These are phyloP conservation scores for Linyphia triangularis DNA, from an alignment of 2,888 invertebrate species.

Conservation along the genomic window DNA sequence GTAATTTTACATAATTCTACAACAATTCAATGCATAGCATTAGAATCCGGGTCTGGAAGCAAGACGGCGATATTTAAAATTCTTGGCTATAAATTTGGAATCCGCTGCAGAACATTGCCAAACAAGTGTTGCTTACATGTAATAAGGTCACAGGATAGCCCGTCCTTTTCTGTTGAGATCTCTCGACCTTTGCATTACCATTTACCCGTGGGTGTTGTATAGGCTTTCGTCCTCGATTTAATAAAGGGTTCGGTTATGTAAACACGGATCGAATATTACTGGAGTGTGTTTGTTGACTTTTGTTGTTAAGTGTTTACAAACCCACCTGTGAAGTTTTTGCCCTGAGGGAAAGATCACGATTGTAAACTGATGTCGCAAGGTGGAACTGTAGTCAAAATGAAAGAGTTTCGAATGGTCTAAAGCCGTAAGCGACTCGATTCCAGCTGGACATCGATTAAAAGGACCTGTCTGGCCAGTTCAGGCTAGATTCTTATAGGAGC, in stretches of 20 bases:
- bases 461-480: no score
- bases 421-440: no score
- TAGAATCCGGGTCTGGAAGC: not conserved
- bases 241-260: constrained; percentile 6
- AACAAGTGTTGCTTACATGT: not conserved
- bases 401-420: no score
- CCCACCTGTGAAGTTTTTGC: not conserved
- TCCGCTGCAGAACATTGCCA: not conserved
- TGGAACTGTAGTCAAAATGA: no score
- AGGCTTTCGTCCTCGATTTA: constrained; percentile 54
- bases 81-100: not conserved
- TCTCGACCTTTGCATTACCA: constrained; percentile 58
- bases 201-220: constrained; percentile 51
- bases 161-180: not conserved
- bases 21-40: not conserved
- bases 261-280: not conserved
- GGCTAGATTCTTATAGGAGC: no score
- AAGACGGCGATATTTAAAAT: not conserved
- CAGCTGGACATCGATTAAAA: no score
- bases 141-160: constrained; percentile 34
- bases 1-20: no score
- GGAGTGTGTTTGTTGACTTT: not conserved
- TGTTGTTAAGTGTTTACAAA: no score
- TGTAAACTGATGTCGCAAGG: no score
- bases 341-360: no score